These are phyloP conservation scores for Esperia sulphurella DNA, from an alignment of 2,888 invertebrate genomes.

Conservation along the genomic window DNA sequence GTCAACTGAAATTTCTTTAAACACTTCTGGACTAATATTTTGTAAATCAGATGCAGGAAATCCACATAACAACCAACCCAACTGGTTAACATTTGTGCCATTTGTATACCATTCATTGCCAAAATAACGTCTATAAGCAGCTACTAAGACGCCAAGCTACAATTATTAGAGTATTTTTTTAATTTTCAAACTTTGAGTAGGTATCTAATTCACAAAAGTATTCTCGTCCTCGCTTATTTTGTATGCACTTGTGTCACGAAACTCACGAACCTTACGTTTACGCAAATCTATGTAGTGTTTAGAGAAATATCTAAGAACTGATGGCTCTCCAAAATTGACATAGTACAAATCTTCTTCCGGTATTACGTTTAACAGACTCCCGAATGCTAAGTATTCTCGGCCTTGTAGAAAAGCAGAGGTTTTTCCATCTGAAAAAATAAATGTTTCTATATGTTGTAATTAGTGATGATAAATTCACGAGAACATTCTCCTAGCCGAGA, in stretches of 20 bases:
- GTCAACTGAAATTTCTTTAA: constrained; percentile 46
- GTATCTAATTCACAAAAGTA: background rate
- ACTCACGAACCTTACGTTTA: constrained; percentile 52
- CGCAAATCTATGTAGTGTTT: constrained; percentile 35
- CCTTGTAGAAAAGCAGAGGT: constrained; percentile 64
- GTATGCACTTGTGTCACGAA: background rate
- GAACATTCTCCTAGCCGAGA: too few relatives aligned
- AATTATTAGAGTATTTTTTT: background rate
- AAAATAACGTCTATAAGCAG: constrained; percentile 60
- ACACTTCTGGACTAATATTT: constrained; percentile 48
- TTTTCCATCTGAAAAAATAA: constrained; percentile 53
- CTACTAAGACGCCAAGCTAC: constrained; percentile 58
- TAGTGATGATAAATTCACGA: too few relatives aligned
- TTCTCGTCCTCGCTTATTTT: background rate
- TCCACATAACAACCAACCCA: constrained; percentile 65
- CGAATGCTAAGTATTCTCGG: constrained; percentile 60
- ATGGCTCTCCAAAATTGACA: constrained; percentile 61
- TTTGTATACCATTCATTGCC: constrained; percentile 54
- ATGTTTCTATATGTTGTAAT: too few relatives aligned
- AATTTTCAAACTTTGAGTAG: background rate
- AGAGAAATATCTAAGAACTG: constrained; percentile 57
- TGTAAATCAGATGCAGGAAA: constrained; percentile 51
- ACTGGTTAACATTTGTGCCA: constrained; percentile 49
- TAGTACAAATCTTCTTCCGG: constrained; percentile 71
- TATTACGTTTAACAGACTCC: constrained; percentile 48